A percentile compares a stretch with the other conserved stretches of the same genome.
phyloP scores from a whole-genome alignment of 1,140 invertebrate species.

The Zaprionus africanus region DNA sequence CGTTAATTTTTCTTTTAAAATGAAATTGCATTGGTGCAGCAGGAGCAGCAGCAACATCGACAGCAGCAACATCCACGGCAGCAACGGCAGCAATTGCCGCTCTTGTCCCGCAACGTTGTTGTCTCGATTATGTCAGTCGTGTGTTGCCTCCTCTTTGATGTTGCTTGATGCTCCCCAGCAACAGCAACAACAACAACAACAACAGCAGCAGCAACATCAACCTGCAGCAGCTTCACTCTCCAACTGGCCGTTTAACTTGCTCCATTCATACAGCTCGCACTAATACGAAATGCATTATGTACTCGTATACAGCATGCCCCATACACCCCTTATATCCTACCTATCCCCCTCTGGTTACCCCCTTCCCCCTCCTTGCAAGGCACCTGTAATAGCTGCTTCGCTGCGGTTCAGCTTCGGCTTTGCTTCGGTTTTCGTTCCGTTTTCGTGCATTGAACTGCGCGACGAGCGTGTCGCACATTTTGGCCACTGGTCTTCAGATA shows the following conservation, averaged over 20 bases:
- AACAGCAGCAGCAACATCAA: constrained; percentile 15
- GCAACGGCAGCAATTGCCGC: constrained; percentile 30
- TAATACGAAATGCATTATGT: constrained; percentile 39
- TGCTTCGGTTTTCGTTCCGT: constrained; percentile 33
- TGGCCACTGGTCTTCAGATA: constrained; percentile 45
- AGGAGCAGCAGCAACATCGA: constrained; percentile 20
- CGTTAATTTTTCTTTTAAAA: constrained; percentile 82
- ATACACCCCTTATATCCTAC: neutral
- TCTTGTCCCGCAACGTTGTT: constrained; percentile 62
- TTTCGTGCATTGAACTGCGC: constrained; percentile 49
- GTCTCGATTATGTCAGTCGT: constrained; percentile 79
- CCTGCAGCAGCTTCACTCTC: constrained; percentile 6
- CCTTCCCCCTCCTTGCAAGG: neutral
- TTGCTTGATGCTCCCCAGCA: constrained; percentile 44
- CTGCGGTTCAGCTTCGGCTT: constrained; percentile 5
- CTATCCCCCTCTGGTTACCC: neutral
- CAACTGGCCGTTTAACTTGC: constrained; percentile 42
- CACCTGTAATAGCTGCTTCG: constrained; percentile 32
- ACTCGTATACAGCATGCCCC: constrained; percentile 2
- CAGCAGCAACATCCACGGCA: constrained; percentile 26
- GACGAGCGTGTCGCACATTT: constrained; percentile 52
- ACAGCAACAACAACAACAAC: constrained; percentile 28
- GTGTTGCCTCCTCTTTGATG: constrained; percentile 78
- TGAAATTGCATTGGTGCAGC: constrained; percentile 69
- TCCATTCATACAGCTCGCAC: constrained; percentile 43